Evolutionary conservation across 2,888 invertebrate genomes (phyloP).

Genomic region (Seira sanloemensis): DNA sequence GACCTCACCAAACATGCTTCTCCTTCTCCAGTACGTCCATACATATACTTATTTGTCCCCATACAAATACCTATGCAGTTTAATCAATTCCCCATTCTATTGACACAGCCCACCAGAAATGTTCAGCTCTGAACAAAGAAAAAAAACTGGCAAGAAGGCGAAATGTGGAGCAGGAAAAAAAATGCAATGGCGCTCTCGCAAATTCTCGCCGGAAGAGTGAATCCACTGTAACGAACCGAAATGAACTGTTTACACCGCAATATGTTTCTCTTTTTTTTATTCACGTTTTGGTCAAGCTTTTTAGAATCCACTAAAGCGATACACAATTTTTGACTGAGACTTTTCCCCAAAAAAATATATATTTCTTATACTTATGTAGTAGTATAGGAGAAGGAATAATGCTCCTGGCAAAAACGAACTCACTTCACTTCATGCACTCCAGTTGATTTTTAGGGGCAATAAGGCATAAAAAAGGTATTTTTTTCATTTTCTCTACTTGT

Average conservation of each 20-base stretch:
- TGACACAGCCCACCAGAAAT: neutral
- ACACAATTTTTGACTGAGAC: neutral
- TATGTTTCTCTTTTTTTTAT: neutral
- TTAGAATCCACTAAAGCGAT: neutral
- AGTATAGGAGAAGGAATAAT: too few relatives aligned
- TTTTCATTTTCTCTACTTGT: too few relatives aligned
- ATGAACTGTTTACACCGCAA: neutral
- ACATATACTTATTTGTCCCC: too few relatives aligned
- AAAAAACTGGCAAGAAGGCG: neutral
- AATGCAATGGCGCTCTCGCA: neutral
- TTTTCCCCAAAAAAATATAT: neutral
- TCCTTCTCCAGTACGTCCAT: too few relatives aligned
- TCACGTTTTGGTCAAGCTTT: neutral
- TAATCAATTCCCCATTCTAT: too few relatives aligned
- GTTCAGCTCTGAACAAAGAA: neutral
- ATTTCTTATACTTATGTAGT: neutral
- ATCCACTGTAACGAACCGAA: neutral
- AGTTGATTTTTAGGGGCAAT: neutral
- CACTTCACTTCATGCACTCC: neutral
- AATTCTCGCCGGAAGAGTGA: neutral
- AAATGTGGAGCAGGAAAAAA: neutral
- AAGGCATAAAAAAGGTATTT: neutral
- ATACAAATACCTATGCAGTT: too few relatives aligned
- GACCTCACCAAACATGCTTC: too few relatives aligned
- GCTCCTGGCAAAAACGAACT: too few relatives aligned